Percentiles rank a stretch among this genome's conserved stretches.
Evolutionary conservation across 2,888 invertebrate genomes (phyloP).

Genomic region (Boloria euphrosyne): DNA sequence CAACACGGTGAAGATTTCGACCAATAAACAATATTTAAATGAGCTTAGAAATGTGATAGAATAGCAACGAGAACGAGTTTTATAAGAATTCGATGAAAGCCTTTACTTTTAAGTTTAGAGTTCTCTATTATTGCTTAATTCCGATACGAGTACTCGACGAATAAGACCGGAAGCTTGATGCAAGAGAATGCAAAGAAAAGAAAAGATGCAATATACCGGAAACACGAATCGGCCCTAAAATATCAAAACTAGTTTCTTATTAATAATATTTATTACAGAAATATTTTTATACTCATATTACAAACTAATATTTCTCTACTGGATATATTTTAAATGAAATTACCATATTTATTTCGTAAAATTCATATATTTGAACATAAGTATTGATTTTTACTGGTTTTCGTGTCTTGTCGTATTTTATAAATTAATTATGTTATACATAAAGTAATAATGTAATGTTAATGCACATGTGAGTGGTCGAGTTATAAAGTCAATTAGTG

Average conservation of each 20-base stretch:
- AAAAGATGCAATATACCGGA: conserved; percentile 22
- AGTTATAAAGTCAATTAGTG: conserved; percentile 26
- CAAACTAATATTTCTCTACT: no score
- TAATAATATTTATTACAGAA: not conserved
- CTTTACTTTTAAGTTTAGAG: conserved; percentile 18
- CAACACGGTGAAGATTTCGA: conserved; percentile 10
- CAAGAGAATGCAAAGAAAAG: no score
- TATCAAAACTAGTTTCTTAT: conserved; percentile 7
- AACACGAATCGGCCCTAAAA: conserved; percentile 11
- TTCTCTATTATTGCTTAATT: conserved; percentile 16
- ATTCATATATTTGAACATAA: no score
- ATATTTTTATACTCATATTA: no score
- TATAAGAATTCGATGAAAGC: conserved; percentile 22
- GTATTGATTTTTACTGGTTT: not conserved
- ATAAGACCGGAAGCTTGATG: conserved; percentile 18
- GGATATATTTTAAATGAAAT: no score
- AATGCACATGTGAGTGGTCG: conserved; percentile 18
- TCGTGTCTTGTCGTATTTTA: not conserved
- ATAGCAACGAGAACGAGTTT: conserved; percentile 18
- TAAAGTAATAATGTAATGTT: not conserved
- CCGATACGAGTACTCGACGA: not conserved
- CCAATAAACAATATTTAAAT: conserved; percentile 21
- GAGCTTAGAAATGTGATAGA: not conserved
- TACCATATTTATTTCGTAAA: no score
- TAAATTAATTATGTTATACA: not conserved